These are phyloP conservation scores for Fulmarus glacialis DNA, from an alignment of 2,113 vertebrate species.

Conservation along the genomic window DNA sequence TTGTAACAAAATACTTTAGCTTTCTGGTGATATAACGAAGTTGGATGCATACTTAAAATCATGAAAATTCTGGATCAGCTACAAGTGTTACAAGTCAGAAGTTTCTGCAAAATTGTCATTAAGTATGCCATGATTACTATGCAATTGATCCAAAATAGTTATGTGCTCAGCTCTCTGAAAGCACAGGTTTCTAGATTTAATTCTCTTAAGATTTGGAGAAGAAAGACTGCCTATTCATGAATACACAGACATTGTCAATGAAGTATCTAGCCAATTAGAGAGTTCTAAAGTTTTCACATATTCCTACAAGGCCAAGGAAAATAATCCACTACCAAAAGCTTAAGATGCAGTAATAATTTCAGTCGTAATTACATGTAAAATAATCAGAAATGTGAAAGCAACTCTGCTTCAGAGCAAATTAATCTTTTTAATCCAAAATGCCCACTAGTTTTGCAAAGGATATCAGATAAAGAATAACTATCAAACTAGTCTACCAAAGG, in stretches of 20 bases:
- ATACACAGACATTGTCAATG: background rate
- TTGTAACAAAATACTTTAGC: background rate
- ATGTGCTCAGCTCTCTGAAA: background rate
- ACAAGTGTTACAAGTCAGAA: background rate
- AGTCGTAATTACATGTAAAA: background rate
- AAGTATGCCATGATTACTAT: background rate
- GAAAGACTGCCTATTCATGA: background rate
- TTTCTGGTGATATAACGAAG: rapidly evolving
- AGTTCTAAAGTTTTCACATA: background rate
- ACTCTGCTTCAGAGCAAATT: background rate
- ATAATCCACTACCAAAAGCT: background rate
- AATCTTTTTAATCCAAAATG: background rate
- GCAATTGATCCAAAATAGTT: background rate
- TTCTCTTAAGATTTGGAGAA: background rate
- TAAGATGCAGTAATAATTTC: background rate
- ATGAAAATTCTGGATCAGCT: background rate
- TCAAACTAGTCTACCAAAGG: background rate
- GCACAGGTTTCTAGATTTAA: background rate
- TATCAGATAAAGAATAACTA: rapidly evolving
- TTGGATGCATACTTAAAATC: background rate
- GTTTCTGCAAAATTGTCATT: background rate
- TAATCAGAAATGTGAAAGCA: background rate
- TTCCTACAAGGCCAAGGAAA: background rate
- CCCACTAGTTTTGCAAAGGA: background rate
- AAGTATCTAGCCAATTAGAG: background rate